Evolutionary conservation across 2,888 invertebrate species (phyloP).

Genomic region (Busseola fusca): DNA sequence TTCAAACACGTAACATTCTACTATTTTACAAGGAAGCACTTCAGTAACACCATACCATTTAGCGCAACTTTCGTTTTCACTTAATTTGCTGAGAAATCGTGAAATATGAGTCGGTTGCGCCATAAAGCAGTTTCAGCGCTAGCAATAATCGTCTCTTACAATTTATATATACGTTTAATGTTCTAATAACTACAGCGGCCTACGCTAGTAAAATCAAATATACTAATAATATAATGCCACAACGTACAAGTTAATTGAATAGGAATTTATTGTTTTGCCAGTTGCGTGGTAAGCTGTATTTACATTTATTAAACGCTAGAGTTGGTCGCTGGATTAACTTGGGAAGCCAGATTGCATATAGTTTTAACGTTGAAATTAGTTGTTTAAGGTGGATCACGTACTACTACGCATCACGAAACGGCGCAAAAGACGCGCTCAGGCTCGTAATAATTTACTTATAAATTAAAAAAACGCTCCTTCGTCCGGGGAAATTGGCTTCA

Average conservation of each 20-base stretch:
- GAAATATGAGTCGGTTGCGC: conserved; percentile 59
- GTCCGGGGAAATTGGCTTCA: neutral
- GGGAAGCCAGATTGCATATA: conserved; percentile 2
- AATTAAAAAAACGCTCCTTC: neutral
- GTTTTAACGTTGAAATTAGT: neutral
- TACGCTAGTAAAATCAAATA: conserved; percentile 72
- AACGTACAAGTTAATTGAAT: conserved; percentile 70
- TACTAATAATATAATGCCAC: conserved; percentile 70
- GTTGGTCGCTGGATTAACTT: conserved; percentile 8
- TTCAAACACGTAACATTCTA: neutral
- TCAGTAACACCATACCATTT: conserved; percentile 14
- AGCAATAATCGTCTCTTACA: conserved; percentile 67
- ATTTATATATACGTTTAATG: conserved; percentile 63
- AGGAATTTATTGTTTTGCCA: conserved; percentile 58
- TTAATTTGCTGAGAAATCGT: conserved; percentile 58
- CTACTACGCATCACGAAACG: neutral
- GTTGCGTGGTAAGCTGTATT: conserved; percentile 44
- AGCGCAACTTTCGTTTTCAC: conserved; percentile 47
- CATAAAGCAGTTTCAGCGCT: conserved; percentile 62
- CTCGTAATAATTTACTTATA: neutral
- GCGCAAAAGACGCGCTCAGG: neutral
- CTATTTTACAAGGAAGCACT: conserved; percentile 9
- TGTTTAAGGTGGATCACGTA: neutral
- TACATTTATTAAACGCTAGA: conserved; percentile 18
- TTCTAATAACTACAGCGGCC: conserved; percentile 70